These are phyloP conservation scores for Ligdia adustata DNA, from an alignment of 2,888 invertebrate genomes.

Conservation along the genomic window DNA sequence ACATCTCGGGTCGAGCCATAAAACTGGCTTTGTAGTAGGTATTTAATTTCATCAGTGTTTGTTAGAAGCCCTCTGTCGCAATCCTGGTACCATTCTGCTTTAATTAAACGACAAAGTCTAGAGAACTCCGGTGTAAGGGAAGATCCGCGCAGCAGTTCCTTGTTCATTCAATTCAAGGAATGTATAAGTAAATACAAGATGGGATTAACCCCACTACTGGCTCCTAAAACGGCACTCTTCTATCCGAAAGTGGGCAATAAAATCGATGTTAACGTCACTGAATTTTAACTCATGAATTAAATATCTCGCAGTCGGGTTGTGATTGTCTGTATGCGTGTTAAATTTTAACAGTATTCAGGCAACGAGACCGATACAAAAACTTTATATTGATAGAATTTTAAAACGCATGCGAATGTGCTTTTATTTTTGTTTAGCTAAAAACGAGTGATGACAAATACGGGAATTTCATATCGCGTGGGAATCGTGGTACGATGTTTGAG, in stretches of 20 bases:
- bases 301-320: constrained; percentile 34
- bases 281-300: constrained; percentile 47
- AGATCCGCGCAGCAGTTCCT: constrained; percentile 11
- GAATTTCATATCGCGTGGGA: neutral
- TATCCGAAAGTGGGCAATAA: constrained; percentile 42
- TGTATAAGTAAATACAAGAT: constrained; percentile 50
- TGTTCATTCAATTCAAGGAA: constrained; percentile 23
- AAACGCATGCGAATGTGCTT: constrained; percentile 14
- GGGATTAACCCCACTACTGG: constrained; percentile 39
- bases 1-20: constrained; percentile 14
- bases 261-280: constrained; percentile 40
- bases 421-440: constrained; percentile 12
- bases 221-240: constrained; percentile 38
- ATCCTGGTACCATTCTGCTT: constrained; percentile 14
- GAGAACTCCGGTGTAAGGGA: constrained; percentile 20
- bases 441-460: neutral
- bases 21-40: constrained; percentile 18
- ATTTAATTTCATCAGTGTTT: constrained; percentile 20
- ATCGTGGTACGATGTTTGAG: neutral
- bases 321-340: constrained; percentile 27
- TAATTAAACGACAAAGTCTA: constrained; percentile 25
- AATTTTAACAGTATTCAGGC: constrained; percentile 21
- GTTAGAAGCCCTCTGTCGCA: constrained; percentile 14
- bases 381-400: constrained; percentile 32
- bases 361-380: constrained; percentile 21